Evolutionary conservation across 2,113 vertebrate genomes (phyloP).

Genomic region (Eubucco bourcierii): DNA sequence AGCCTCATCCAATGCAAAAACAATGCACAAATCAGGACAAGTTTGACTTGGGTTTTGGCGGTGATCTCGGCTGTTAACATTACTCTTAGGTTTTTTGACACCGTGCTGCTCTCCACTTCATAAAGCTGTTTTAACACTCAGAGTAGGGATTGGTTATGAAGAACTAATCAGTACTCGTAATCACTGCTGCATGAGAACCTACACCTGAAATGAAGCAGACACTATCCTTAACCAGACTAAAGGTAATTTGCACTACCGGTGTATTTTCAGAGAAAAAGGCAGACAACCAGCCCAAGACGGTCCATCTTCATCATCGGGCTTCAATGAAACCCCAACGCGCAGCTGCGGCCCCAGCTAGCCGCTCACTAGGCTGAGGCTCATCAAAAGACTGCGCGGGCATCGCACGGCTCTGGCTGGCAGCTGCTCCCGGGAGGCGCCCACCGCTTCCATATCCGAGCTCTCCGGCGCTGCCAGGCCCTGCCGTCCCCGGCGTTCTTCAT

Average conservation of each 20-base stretch:
- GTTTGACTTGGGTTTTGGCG: not conserved
- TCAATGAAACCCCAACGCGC: rapidly evolving
- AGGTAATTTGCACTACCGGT: no score
- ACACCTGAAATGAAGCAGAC: not conserved
- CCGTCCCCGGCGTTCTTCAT: no score
- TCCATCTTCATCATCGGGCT: rapidly evolving
- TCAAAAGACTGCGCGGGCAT: rapidly evolving
- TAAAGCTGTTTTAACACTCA: not conserved
- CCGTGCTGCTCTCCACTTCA: not conserved
- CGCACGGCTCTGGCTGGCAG: no score
- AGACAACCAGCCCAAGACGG: not conserved
- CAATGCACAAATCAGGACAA: not conserved
- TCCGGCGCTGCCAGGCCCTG: not conserved
- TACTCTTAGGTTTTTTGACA: not conserved
- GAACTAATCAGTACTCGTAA: rapidly evolving
- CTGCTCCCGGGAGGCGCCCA: no score
- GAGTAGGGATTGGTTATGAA: rapidly evolving
- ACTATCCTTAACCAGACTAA: not conserved
- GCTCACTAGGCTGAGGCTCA: rapidly evolving
- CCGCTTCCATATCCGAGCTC: no score
- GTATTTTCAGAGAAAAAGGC: not conserved
- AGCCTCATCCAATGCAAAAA: not conserved
- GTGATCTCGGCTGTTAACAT: not conserved
- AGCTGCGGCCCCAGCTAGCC: rapidly evolving
- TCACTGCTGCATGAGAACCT: rapidly evolving